A percentile compares a stretch with the other conserved stretches of the same genome.
These are phyloP conservation scores for Aporophyla nigra DNA, from an alignment of 2,888 invertebrate genomes.

Conservation along the genomic window DNA sequence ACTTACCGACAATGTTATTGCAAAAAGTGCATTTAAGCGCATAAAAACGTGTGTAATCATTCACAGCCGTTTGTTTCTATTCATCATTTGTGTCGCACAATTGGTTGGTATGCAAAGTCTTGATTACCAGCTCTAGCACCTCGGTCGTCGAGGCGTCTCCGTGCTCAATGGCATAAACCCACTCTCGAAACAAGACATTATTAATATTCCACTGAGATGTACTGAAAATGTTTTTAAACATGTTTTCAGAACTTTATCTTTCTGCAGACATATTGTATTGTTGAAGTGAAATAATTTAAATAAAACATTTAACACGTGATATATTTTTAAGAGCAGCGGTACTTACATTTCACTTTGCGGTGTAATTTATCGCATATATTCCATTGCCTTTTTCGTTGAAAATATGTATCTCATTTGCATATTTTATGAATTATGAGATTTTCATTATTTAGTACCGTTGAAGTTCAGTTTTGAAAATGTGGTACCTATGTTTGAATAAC, in stretches of 20 bases:
- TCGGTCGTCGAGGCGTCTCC: neutral
- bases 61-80: too few species aligned
- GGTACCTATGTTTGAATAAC: neutral
- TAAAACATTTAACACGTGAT: constrained; percentile 21
- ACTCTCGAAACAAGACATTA: neutral
- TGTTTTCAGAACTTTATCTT: constrained; percentile 14
- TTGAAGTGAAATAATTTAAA: constrained; percentile 11
- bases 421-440: constrained; percentile 7
- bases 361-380: constrained; percentile 7
- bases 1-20: too few species aligned
- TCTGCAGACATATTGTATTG: constrained; percentile 20
- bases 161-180: neutral
- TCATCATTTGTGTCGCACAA: too few species aligned
- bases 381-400: neutral
- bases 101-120: too few species aligned
- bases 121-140: neutral
- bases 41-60: too few species aligned
- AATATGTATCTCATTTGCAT: neutral
- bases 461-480: neutral
- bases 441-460: neutral
- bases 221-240: constrained; percentile 1
- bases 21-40: neutral
- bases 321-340: constrained; percentile 1
- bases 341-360: constrained; percentile 7
- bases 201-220: constrained; percentile 31